A percentile compares a stretch with the other conserved stretches of the same genome.
phyloP scores from a whole-genome alignment of 2,113 vertebrate genomes.

The Lepus americanus region DNA sequence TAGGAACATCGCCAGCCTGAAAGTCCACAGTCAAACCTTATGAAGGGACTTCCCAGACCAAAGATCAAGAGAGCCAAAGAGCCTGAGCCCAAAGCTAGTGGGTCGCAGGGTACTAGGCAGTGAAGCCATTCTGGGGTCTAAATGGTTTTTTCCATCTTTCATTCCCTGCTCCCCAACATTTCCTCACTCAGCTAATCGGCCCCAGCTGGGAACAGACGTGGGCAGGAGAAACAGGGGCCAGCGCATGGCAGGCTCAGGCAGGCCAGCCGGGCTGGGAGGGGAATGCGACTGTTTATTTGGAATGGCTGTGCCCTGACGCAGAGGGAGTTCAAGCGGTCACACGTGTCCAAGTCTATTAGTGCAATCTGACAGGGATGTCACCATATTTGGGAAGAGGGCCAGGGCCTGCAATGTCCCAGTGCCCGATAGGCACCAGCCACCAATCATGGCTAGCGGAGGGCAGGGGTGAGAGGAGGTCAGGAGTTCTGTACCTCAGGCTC shows the following conservation, averaged over 20 bases:
- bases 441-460: constrained; percentile 77
- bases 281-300: constrained; percentile 89
- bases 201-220: constrained; percentile 87
- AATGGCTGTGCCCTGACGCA: constrained; percentile 86
- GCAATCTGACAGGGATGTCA: constrained; percentile 84
- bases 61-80: constrained; percentile 71
- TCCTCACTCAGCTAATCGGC: constrained; percentile 85
- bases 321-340: constrained; percentile 88
- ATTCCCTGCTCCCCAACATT: constrained; percentile 40
- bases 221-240: constrained; percentile 84
- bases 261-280: constrained; percentile 83
- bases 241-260: constrained; percentile 79
- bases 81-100: constrained; percentile 62
- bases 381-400: constrained; percentile 82
- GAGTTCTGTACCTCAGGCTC: constrained; percentile 74
- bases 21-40: not conserved
- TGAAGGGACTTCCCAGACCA: constrained; percentile 54
- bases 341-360: constrained; percentile 86
- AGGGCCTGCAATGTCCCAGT: constrained; percentile 78
- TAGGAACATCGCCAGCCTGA: not conserved
- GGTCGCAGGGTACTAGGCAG: not conserved
- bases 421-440: constrained; percentile 82
- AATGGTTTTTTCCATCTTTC: not conserved
- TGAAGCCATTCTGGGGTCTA: not conserved
- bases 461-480: constrained; percentile 85